Evolutionary conservation across 2,113 vertebrate species (phyloP).

Genomic region (Hemiscyllium ocellatum): DNA sequence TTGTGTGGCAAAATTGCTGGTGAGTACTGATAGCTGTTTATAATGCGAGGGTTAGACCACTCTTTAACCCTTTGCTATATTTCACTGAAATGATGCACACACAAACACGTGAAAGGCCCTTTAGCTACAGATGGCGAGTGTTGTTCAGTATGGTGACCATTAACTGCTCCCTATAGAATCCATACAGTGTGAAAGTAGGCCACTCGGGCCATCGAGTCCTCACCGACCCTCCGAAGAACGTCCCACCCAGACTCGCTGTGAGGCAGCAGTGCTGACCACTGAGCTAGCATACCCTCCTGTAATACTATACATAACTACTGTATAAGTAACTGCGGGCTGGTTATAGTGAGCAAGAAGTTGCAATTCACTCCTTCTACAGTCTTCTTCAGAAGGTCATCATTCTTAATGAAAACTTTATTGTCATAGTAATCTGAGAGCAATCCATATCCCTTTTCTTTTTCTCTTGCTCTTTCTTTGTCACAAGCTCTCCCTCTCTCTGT

Average conservation of each 20-base stretch:
- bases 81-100: neutral
- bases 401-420: neutral
- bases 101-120: neutral
- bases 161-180: neutral
- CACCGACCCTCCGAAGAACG: too few relatives aligned
- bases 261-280: too few relatives aligned
- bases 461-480: neutral
- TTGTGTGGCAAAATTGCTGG: slow-evolving; percentile 82
- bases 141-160: neutral
- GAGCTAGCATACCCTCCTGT: too few relatives aligned
- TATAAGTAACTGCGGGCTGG: neutral
- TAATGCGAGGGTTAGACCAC: too few relatives aligned
- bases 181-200: too few relatives aligned
- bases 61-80: neutral
- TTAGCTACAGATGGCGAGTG: neutral
- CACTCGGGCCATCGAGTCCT: too few relatives aligned
- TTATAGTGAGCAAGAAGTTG: neutral
- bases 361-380: neutral
- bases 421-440: neutral
- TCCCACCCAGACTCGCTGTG: too few relatives aligned
- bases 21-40: slow-evolving; percentile 51
- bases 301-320: too few relatives aligned
- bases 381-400: neutral
- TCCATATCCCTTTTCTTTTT: neutral
- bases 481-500: neutral